These are phyloP conservation scores for Eudyptes chrysolophus DNA, from an alignment of 2,113 vertebrate genomes.

Conservation along the genomic window DNA sequence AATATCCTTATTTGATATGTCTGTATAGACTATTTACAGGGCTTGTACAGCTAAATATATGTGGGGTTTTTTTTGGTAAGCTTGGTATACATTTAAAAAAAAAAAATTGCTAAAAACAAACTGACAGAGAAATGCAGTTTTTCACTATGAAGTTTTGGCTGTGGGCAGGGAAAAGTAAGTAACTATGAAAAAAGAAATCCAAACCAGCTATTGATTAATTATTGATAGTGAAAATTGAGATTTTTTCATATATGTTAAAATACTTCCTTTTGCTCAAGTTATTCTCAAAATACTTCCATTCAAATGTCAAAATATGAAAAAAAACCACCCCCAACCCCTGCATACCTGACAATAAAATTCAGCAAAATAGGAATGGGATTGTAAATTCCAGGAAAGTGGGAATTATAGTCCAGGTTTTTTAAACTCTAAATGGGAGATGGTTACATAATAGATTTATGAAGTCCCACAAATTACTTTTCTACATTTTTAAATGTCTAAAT, in stretches of 20 bases:
- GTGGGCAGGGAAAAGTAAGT: neutral
- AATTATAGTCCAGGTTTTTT: neutral
- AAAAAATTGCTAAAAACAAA: neutral
- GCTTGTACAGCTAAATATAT: neutral
- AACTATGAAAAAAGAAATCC: neutral
- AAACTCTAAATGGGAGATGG: neutral
- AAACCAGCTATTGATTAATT: neutral
- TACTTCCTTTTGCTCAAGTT: neutral
- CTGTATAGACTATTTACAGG: neutral
- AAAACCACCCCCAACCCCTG: accelerated
- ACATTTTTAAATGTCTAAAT: neutral
- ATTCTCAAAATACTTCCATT: neutral
- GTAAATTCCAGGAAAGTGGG: neutral
- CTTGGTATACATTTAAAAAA: neutral
- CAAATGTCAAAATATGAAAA: neutral
- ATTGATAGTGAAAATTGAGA: neutral
- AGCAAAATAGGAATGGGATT: neutral
- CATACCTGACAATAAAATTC: neutral
- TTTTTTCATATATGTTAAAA: neutral
- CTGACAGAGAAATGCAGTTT: neutral
- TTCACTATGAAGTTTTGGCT: neutral
- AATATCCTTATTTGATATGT: neutral
- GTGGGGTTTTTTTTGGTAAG: neutral
- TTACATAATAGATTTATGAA: neutral
- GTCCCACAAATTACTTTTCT: neutral